A percentile compares a stretch with the other conserved stretches of the same genome.
phyloP scores from a whole-genome alignment of 1,140 invertebrate genomes.

The Drosophila nikananu region DNA sequence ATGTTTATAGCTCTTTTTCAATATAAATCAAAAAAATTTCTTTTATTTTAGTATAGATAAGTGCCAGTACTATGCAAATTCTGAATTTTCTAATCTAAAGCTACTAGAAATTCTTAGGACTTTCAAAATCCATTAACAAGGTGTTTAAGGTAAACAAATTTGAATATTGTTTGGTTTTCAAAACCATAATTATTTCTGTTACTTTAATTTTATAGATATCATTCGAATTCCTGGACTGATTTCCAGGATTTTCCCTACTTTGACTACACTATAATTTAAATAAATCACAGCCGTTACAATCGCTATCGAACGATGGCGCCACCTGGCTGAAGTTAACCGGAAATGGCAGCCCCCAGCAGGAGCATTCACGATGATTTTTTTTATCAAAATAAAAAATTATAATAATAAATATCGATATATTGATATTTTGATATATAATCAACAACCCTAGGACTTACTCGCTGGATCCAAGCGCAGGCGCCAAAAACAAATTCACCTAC shows the following conservation, averaged over 20 bases:
- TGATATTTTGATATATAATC: too few relatives aligned
- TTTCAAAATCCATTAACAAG: too few relatives aligned
- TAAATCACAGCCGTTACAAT: not conserved
- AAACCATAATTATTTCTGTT: too few relatives aligned
- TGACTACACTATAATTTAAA: not conserved
- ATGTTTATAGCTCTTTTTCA: not conserved
- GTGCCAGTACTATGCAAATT: not conserved
- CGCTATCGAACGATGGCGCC: slow-evolving; percentile 16
- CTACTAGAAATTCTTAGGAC: too few relatives aligned
- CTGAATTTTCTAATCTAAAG: not conserved
- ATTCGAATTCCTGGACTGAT: too few relatives aligned
- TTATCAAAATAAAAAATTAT: too few relatives aligned
- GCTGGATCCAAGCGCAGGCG: slow-evolving; percentile 20
- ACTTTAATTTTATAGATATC: not conserved
- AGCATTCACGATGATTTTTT: slow-evolving; percentile 13
- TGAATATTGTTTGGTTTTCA: too few relatives aligned
- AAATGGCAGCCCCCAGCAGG: not conserved
- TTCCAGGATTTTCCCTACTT: not conserved
- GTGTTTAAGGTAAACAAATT: not conserved
- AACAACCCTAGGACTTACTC: slow-evolving; percentile 10
- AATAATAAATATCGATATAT: too few relatives aligned
- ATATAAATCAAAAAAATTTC: too few relatives aligned
- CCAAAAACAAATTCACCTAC: slow-evolving; percentile 60
- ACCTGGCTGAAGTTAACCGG: not conserved
- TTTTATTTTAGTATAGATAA: not conserved